These are phyloP conservation scores for Syngnathus rostellatus DNA, from an alignment of 2,797 vertebrate genomes.

Conservation along the genomic window DNA sequence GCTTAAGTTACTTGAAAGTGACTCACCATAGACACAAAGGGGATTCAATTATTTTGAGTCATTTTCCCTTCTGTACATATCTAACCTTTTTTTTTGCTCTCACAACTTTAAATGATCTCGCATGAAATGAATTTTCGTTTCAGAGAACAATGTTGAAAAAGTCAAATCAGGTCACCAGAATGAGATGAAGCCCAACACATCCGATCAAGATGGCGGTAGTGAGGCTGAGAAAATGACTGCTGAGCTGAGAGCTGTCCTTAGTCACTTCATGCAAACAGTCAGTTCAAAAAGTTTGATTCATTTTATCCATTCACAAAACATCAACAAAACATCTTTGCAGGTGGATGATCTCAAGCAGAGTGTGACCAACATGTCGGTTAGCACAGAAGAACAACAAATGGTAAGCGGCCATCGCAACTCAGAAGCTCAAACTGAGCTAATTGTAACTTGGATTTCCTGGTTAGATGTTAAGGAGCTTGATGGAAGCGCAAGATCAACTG, in stretches of 20 bases:
- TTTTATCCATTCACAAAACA: neutral
- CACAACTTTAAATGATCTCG: neutral
- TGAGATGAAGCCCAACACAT: slow-evolving; percentile 1
- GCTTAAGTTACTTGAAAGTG: slow-evolving; percentile 1
- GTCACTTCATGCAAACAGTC: slow-evolving; percentile 76
- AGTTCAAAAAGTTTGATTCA: neutral
- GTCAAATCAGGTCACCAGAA: slow-evolving; percentile 2
- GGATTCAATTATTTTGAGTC: neutral
- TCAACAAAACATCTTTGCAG: slow-evolving; percentile 45
- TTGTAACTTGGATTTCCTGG: slow-evolving; percentile 1
- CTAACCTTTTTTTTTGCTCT: neutral
- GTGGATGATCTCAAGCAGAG: slow-evolving; percentile 76
- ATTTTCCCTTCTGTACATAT: neutral
- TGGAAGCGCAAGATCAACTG: slow-evolving; percentile 74
- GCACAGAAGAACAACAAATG: slow-evolving; percentile 68
- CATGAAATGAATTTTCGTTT: neutral
- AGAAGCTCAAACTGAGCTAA: neutral
- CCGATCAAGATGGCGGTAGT: slow-evolving; percentile 42
- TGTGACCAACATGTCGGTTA: slow-evolving; percentile 52
- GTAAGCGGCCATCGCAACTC: slow-evolving; percentile 52
- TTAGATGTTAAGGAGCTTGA: slow-evolving; percentile 78
- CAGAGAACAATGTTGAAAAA: slow-evolving; percentile 27
- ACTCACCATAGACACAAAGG: neutral
- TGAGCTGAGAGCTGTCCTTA: slow-evolving; percentile 74
- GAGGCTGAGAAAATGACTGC: slow-evolving; percentile 78